Percentiles rank a stretch among this genome's conserved stretches.
Evolutionary conservation across 2,888 invertebrate genomes (phyloP).

Genomic region (Calliopum simillimum): DNA sequence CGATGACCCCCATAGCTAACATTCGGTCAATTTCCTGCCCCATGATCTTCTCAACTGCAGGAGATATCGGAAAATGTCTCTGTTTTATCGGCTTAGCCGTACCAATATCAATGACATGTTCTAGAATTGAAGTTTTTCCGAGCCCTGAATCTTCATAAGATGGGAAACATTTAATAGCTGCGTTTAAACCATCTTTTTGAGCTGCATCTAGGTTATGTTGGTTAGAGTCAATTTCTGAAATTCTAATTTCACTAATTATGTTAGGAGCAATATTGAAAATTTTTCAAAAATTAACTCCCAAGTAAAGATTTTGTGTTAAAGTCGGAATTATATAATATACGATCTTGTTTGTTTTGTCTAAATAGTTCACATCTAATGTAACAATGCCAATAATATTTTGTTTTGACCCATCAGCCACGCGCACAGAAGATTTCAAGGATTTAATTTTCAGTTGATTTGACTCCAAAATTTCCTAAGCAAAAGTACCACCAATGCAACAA

Average conservation of each 20-base stretch:
- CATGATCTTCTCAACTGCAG: too few species aligned
- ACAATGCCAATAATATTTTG: neutral
- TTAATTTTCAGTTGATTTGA: neutral
- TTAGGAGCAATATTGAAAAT: too few species aligned
- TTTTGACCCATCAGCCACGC: neutral
- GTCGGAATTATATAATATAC: too few species aligned
- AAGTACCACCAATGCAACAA: neutral
- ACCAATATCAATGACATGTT: conserved; percentile 42
- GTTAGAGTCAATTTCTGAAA: too few species aligned
- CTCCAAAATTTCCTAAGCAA: conserved; percentile 3
- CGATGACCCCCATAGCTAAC: too few species aligned
- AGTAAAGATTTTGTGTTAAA: too few species aligned
- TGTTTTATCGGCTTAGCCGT: conserved; percentile 40
- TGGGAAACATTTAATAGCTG: conserved; percentile 33
- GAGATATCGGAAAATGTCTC: too few species aligned
- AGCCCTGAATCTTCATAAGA: conserved; percentile 38
- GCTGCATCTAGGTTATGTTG: neutral
- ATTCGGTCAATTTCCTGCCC: too few species aligned
- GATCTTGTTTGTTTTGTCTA: too few species aligned
- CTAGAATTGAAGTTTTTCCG: conserved; percentile 40
- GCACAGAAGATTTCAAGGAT: neutral
- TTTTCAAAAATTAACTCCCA: too few species aligned
- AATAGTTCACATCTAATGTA: neutral
- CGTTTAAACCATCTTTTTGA: conserved; percentile 5
- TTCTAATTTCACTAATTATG: too few species aligned